These are phyloP conservation scores for Terebella lapidaria DNA, from an alignment of 2,888 invertebrate species.

Conservation along the genomic window DNA sequence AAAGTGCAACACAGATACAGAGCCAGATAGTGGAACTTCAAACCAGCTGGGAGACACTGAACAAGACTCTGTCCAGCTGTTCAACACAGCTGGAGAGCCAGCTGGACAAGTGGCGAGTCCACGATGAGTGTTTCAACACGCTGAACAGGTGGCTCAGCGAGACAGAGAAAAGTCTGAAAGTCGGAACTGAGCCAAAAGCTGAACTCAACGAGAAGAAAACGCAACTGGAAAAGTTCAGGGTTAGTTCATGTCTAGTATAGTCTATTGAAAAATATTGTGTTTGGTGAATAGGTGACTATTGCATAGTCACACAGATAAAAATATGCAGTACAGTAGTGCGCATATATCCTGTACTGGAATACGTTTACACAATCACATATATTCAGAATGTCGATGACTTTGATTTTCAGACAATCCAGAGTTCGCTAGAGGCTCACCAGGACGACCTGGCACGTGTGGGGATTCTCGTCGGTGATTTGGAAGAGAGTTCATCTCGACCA, in stretches of 20 bases:
- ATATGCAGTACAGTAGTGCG: no score
- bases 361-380: no score
- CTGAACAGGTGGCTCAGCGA: background rate
- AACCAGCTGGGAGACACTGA: background rate
- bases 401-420: no score
- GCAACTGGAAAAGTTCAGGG: constrained; percentile 78
- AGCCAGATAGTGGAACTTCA: background rate
- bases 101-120: background rate
- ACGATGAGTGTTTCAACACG: background rate
- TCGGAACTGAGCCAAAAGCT: constrained; percentile 68
- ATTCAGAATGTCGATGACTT: no score
- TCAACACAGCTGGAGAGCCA: background rate
- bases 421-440: no score
- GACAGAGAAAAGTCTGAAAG: background rate
- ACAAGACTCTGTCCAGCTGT: background rate
- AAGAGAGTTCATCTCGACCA: background rate
- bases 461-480: background rate
- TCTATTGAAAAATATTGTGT: background rate
- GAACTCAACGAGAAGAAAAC: constrained; percentile 88
- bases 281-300: no score
- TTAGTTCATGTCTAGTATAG: constrained; percentile 23
- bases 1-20: background rate
- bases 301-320: no score
- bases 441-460: background rate
- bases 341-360: no score